Conservation (phyloP, 2,888 invertebrate genomes). For the Hirtodrosophila histrioides region DNA sequence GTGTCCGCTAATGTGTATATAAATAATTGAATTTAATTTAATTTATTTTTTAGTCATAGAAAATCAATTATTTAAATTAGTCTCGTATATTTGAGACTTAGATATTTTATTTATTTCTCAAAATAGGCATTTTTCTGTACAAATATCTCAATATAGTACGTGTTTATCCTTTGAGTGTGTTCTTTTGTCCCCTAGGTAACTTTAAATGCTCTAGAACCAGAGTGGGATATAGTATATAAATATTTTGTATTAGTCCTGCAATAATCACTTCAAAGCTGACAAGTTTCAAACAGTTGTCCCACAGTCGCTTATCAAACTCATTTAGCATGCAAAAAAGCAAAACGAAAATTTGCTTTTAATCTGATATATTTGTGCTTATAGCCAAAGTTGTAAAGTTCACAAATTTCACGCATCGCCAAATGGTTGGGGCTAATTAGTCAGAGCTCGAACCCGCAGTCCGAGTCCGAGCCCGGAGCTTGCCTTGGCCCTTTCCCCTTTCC, state of each 20-base stretch:
- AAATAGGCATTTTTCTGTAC: too few species aligned
- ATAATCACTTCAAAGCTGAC: not conserved
- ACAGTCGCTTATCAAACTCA: conserved; percentile 5
- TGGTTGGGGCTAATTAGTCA: conserved; percentile 56
- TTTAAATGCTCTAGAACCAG: too few species aligned
- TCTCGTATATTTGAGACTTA: too few species aligned
- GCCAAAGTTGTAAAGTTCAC: conserved; percentile 64
- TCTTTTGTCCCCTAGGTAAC: too few species aligned
- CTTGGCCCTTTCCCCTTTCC: not conserved
- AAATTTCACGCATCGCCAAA: conserved; percentile 66
- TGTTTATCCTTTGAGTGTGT: too few species aligned
- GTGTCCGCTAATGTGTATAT: too few species aligned
- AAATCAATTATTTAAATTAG: too few species aligned
- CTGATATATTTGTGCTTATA: conserved; percentile 55
- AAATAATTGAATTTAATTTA: too few species aligned
- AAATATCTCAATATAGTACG: too few species aligned
- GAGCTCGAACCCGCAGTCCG: not conserved
- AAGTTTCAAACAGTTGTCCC: conserved; percentile 8
- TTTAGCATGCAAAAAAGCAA: conserved; percentile 3
- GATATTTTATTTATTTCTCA: too few species aligned
- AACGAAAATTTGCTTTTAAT: conserved; percentile 54
- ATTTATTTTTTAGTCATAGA: too few species aligned
- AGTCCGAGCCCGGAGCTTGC: conserved; percentile 27
- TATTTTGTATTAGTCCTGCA: not conserved
- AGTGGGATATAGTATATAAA: too few species aligned